Evolutionary conservation across 2,113 vertebrate genomes (phyloP), one percentile per base, ranked within the genome.

Genomic region (Pedetes capensis): DNA sequence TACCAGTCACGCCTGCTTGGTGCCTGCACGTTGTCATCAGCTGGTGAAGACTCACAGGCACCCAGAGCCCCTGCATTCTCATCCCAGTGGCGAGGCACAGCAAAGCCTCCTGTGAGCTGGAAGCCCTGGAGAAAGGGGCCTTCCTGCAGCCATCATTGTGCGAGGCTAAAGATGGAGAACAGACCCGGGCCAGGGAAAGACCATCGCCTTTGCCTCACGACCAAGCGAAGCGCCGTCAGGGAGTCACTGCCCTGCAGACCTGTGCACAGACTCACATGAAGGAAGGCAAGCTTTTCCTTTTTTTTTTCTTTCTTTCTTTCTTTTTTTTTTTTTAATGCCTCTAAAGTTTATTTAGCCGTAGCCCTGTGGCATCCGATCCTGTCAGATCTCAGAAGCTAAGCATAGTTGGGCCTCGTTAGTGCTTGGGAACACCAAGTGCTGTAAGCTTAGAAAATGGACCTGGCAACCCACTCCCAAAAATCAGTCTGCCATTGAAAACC

Each of bases 111-210:
- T 6, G 2, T 1, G 29, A 47, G 34, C 23, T 0, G 2, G 34
- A 27, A 11, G 47, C 18, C 0, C 20, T 0, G 27, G 61, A 34
- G 42, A 34, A 2, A 23, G 72, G 27, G 11, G 10, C 18, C 23
- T 2, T 2, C 2, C 11, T 23, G 39, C 0, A 9, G 37, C 53
- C 29, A 1, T 0, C 0, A 27, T 27, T 0, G 3, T 16, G 32
- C 25, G 3, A 32, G 42, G 12, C n/a, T 20, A 0, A 3, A 89
- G 0, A 6, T 0, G 0, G 4, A 42, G 53, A 3, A 16, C 5
- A 22, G 76, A 34, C 8, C 7, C 8, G 14, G 2, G 42, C 0
- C 12, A 25, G 51, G 0, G 5, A 22, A 8, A 8, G 37, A 18
- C 4, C 5, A 0, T 27, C 4, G 9, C 16, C 14, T 23, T 12